Conservation (phyloP, 1,140 invertebrate genomes). For the Rhopalosiphum maidis region DNA sequence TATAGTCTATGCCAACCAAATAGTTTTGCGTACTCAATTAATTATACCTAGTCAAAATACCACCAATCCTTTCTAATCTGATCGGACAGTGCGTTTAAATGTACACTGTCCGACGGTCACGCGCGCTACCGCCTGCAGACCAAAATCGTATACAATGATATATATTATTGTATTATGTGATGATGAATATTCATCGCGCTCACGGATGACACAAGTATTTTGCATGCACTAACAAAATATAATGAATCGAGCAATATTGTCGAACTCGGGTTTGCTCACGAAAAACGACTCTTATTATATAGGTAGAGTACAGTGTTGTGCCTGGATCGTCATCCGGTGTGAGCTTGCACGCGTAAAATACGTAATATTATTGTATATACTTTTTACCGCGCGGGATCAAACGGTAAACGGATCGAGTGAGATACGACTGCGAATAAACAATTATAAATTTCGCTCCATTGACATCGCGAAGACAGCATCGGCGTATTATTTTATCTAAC, state of each 20-base stretch:
- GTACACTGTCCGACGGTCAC: conserved; percentile 39
- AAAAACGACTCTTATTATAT: neutral
- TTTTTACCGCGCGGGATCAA: neutral
- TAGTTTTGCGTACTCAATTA: conserved; percentile 51
- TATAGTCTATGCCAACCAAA: conserved; percentile 37
- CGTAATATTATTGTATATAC: neutral
- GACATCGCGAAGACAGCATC: neutral
- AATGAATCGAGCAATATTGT: neutral
- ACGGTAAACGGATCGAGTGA: neutral
- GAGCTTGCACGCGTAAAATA: neutral
- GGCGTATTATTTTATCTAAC: neutral
- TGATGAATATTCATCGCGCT: conserved; percentile 41
- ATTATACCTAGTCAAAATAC: conserved; percentile 40
- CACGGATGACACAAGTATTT: conserved; percentile 19
- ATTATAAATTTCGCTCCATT: neutral
- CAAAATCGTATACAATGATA: neutral
- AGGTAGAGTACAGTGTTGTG: neutral
- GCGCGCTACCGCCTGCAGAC: neutral
- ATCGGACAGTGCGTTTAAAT: conserved; percentile 32
- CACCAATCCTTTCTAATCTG: conserved; percentile 52
- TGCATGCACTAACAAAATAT: conserved; percentile 43
- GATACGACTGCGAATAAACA: neutral
- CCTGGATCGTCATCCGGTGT: neutral
- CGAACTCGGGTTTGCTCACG: neutral
- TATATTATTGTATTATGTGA: neutral